Percentiles rank a stretch among this genome's conserved stretches.
Conservation (phyloP, 2,888 invertebrate species). For the Uropetala carovei region DNA sequence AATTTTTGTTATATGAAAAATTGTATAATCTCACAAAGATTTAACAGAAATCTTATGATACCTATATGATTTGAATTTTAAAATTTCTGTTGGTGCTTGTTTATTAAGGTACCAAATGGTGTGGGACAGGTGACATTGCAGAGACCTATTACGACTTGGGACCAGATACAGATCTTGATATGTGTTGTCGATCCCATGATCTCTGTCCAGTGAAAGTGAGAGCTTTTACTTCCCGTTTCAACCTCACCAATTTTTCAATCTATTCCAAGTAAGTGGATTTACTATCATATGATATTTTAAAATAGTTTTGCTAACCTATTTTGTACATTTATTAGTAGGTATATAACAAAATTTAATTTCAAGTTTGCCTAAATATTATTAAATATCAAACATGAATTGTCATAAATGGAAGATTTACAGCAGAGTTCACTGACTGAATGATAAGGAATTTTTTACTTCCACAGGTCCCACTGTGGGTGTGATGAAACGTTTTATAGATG, state of each 20-base stretch:
- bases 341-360: background rate
- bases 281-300: background rate
- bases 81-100: background rate
- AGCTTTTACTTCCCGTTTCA: slow-evolving; percentile 85
- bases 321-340: background rate
- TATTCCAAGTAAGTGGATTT: slow-evolving; percentile 84
- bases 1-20: no score
- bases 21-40: no score
- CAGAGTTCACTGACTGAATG: background rate
- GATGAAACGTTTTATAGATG: slow-evolving; percentile 90
- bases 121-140: slow-evolving; percentile 93
- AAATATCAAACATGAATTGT: background rate
- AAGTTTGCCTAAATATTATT: background rate
- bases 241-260: slow-evolving; percentile 88
- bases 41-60: background rate
- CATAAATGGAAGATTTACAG: background rate
- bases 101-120: slow-evolving; percentile 90
- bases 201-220: slow-evolving; percentile 89
- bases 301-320: background rate
- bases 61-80: background rate
- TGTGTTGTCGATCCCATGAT: slow-evolving; percentile 93
- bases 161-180: slow-evolving; percentile 82
- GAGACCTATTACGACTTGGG: slow-evolving; percentile 90
- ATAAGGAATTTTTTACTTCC: slow-evolving; percentile 68
- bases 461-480: slow-evolving; percentile 90